Conservation (phyloP, 2,113 vertebrate genomes). For the Chaetura pelagica region DNA sequence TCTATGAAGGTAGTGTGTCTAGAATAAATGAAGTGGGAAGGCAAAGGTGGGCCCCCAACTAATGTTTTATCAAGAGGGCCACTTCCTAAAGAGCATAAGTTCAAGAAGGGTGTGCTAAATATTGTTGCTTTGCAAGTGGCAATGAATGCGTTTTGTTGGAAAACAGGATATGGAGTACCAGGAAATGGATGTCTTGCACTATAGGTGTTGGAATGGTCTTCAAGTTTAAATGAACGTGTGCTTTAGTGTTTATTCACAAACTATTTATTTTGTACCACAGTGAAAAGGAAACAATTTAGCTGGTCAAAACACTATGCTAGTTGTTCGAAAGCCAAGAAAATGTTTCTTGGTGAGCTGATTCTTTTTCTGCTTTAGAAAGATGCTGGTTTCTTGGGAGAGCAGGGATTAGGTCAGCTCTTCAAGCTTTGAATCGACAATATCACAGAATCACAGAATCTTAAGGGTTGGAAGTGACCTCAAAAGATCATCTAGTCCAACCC, state of each 20-base stretch:
- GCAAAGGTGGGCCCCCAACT: not conserved
- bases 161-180: not conserved
- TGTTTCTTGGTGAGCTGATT: not conserved
- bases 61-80: not conserved
- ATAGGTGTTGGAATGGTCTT: not conserved
- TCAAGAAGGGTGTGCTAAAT: not conserved
- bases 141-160: not conserved
- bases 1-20: accelerated
- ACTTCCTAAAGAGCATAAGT: not conserved
- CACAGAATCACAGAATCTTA: no score
- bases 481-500: no score
- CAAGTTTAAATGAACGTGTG: not conserved
- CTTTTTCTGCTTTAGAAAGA: not conserved
- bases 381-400: not conserved
- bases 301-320: not conserved
- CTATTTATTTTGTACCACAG: not conserved
- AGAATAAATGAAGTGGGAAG: not conserved
- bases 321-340: not conserved
- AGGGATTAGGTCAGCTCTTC: not conserved
- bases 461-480: no score
- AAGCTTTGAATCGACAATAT: not conserved
- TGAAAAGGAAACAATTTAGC: not conserved
- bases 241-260: not conserved
- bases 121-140: not conserved
- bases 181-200: not conserved